phyloP scores from a whole-genome alignment of 2,113 vertebrate genomes.

The Deroptyus accipitrinus region DNA sequence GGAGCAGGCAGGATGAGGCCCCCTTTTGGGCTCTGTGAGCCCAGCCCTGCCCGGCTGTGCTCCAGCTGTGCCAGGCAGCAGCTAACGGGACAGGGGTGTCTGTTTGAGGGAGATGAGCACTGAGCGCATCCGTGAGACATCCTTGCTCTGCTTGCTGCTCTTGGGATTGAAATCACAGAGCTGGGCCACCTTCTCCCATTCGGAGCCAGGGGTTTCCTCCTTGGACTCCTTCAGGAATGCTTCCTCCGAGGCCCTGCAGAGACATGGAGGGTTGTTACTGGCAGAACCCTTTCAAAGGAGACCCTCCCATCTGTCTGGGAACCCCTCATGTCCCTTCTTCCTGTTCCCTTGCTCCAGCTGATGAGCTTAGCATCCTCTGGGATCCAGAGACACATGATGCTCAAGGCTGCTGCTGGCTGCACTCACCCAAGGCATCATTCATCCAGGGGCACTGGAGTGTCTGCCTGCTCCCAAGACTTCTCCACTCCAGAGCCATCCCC shows the following conservation, averaged over 20 bases:
- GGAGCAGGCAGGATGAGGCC: conserved; percentile 17
- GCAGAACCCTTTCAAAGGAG: not conserved
- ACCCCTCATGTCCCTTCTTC: not conserved
- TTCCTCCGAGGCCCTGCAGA: conserved; percentile 89
- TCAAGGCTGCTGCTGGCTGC: not conserved
- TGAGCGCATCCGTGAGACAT: conserved; percentile 96
- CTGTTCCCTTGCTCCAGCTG: not conserved
- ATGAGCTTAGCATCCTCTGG: not conserved
- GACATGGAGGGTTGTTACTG: not conserved
- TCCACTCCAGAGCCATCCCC: not conserved
- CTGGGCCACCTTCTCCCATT: conserved; percentile 96
- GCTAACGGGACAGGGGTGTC: conserved; percentile 90
- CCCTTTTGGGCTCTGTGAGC: not conserved
- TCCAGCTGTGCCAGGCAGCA: conserved; percentile 25
- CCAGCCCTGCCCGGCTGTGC: not conserved
- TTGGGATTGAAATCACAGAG: conserved; percentile 99
- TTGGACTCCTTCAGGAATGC: conserved; percentile 91
- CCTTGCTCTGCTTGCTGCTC: conserved; percentile 98
- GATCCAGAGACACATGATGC: fast-evolving
- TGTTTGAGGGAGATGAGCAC: conserved; percentile 99
- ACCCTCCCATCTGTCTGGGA: not conserved
- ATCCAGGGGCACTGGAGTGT: not conserved
- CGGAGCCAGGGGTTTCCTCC: conserved; percentile 86
- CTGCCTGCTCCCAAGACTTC: not conserved
- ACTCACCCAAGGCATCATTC: not conserved